A percentile compares a stretch with the other conserved stretches of the same genome.
These are phyloP conservation scores for Synanthedon andrenaeformis DNA, from an alignment of 2,888 invertebrate genomes.

Conservation along the genomic window DNA sequence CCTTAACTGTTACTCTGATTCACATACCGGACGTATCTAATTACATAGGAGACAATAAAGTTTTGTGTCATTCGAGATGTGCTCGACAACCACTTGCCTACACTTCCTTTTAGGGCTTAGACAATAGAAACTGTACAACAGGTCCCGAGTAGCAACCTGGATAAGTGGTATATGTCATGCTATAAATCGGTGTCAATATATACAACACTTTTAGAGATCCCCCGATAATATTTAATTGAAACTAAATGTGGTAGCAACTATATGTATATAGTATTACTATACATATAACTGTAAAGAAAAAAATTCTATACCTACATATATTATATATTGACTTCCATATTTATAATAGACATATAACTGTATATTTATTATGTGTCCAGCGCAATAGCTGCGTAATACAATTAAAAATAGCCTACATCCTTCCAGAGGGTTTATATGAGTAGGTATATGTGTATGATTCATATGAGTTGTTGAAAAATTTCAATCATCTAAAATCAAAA, in stretches of 20 bases:
- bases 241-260: too few species aligned
- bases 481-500: too few species aligned
- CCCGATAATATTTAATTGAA: too few species aligned
- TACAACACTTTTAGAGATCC: too few species aligned
- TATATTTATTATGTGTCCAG: neutral
- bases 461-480: too few species aligned
- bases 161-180: neutral
- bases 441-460: too few species aligned
- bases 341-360: neutral
- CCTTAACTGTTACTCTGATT: slow-evolving; percentile 8
- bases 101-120: neutral
- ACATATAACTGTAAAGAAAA: neutral
- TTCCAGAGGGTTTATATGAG: too few species aligned
- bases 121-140: neutral
- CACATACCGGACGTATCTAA: neutral
- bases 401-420: too few species aligned
- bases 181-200: neutral
- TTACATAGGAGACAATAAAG: neutral
- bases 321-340: neutral
- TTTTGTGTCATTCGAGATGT: neutral
- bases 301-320: too few species aligned
- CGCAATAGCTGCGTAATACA: neutral
- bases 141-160: neutral
- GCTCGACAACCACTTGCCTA: neutral
- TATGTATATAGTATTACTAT: neutral